Conservation (phyloP, 2,113 vertebrate genomes). For the Myotis davidii region DNA sequence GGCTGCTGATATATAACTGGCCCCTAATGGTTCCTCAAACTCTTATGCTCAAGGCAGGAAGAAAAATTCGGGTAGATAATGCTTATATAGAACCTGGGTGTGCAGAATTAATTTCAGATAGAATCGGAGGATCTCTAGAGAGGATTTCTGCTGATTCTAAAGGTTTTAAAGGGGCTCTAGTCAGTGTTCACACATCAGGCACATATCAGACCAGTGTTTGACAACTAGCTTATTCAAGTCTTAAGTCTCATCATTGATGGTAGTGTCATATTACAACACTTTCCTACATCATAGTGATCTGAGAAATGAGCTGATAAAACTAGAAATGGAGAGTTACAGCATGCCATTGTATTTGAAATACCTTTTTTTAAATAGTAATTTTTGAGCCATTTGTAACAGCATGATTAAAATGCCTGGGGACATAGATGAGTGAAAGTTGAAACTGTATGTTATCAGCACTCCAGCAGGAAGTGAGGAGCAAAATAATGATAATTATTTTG, state of each 20-base stretch:
- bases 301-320: not conserved
- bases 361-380: not conserved
- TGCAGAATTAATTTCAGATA: not conserved
- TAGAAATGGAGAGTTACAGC: not conserved
- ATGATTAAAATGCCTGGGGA: fast-evolving
- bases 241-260: not conserved
- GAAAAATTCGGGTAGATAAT: not conserved
- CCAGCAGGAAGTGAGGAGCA: not conserved
- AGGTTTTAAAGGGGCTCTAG: not conserved
- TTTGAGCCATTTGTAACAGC: not conserved
- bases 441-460: not conserved
- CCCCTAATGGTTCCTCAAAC: not conserved
- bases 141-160: not conserved
- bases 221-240: not conserved
- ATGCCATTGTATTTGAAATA: not conserved
- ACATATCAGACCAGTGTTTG: not conserved
- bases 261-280: not conserved
- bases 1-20: not conserved
- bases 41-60: not conserved
- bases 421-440: not conserved
- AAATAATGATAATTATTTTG: not conserved
- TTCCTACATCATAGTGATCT: not conserved
- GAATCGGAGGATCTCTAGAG: not conserved
- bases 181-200: not conserved
- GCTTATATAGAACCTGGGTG: not conserved